phyloP scores from a whole-genome alignment of 2,113 vertebrate species.

The Psephotus haematonotus region DNA sequence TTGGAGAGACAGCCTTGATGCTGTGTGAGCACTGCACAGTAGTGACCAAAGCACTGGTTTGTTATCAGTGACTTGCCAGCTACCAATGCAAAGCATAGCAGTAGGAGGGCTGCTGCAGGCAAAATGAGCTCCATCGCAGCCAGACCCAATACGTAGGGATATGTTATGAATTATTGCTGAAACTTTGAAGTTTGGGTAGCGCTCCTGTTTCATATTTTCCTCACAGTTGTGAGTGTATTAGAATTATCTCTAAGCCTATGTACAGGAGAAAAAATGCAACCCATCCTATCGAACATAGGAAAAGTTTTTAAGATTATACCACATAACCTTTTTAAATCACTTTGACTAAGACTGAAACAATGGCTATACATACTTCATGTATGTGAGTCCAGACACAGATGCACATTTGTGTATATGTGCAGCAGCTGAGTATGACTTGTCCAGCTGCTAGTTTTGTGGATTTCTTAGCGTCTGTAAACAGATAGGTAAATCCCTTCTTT shows the following conservation, averaged over 20 bases:
- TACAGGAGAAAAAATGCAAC: not conserved
- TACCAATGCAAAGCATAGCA: not conserved
- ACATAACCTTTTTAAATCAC: not conserved
- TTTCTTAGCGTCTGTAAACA: not conserved
- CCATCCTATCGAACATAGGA: not conserved
- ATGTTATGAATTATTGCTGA: not conserved
- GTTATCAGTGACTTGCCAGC: not conserved
- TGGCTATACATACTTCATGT: accelerated
- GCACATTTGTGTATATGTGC: not conserved
- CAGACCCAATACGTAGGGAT: not conserved
- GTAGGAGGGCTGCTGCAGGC: not conserved
- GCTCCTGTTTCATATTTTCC: not conserved
- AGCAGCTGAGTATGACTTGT: not conserved
- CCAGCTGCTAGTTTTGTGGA: not conserved
- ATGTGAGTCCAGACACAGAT: not conserved
- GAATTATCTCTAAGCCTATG: not conserved
- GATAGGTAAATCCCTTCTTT: not conserved
- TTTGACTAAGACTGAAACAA: not conserved
- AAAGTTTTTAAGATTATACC: not conserved
- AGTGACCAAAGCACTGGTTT: not conserved
- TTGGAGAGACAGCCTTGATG: not conserved
- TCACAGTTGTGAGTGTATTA: not conserved
- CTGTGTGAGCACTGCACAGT: not conserved
- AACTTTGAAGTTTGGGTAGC: not conserved
- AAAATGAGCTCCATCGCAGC: not conserved